A percentile compares a stretch with the other conserved stretches of the same genome.
Conservation (phyloP, 2,113 vertebrate genomes). For the Dendrocopos noguchii region DNA sequence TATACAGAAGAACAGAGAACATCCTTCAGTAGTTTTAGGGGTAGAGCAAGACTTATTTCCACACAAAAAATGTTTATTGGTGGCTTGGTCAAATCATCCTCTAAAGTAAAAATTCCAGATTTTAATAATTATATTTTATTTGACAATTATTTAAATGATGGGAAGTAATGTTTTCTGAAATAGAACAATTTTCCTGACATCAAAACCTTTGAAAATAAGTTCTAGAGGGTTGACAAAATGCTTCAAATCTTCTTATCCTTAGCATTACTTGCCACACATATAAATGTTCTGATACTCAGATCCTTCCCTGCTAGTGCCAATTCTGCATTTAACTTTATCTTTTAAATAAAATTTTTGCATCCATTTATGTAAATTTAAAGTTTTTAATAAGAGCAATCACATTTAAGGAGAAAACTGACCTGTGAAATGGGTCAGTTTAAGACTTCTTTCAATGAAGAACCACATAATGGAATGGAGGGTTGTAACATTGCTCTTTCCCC, state of each 20-base stretch:
- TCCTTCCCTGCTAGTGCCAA: neutral
- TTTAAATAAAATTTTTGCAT: neutral
- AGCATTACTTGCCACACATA: neutral
- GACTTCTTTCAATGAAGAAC: too few relatives aligned
- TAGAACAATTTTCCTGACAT: slow-evolving; percentile 4
- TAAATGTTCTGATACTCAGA: neutral
- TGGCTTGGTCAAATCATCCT: neutral
- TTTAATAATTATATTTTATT: slow-evolving; percentile 48
- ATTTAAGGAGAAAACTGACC: neutral
- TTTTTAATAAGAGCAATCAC: neutral
- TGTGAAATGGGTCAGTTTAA: too few relatives aligned
- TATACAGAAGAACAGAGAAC: neutral
- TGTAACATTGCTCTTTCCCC: neutral
- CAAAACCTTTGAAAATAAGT: slow-evolving; percentile 4
- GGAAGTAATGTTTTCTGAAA: slow-evolving; percentile 29
- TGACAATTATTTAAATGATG: slow-evolving; percentile 16
- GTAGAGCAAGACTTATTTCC: neutral
- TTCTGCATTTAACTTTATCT: neutral
- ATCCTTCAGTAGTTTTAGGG: slow-evolving; percentile 15
- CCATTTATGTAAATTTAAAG: neutral
- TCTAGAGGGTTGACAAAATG: neutral
- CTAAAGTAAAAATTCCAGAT: neutral
- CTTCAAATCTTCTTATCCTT: neutral
- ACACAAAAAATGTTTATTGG: neutral
- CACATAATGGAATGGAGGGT: neutral